phyloP scores from a whole-genome alignment of 2,888 invertebrate species.

The Stenodema calcarata region DNA sequence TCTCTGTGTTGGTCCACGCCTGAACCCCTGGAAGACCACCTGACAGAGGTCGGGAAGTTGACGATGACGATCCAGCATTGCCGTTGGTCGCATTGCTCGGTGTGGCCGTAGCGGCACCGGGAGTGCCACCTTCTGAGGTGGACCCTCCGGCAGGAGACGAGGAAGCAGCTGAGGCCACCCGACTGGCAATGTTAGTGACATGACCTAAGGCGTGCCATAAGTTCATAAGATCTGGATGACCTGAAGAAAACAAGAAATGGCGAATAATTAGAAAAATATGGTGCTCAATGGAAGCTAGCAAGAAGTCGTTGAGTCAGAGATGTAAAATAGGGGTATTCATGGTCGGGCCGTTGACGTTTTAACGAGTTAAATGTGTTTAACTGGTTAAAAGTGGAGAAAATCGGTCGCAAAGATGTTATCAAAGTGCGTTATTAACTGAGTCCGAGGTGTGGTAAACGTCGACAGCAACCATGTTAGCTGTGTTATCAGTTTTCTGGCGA shows the following conservation, averaged over 20 bases:
- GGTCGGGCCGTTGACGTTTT: too few species aligned
- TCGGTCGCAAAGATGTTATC: too few species aligned
- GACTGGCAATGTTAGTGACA: conserved; percentile 20
- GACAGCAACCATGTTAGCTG: too few species aligned
- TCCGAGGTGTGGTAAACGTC: too few species aligned
- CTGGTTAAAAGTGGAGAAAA: too few species aligned
- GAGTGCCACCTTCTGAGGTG: conserved; percentile 57
- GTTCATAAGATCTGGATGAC: conserved; percentile 65
- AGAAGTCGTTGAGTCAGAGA: too few species aligned
- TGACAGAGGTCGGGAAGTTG: not conserved
- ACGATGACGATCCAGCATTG: not conserved
- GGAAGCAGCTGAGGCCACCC: not conserved
- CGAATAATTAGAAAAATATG: too few species aligned
- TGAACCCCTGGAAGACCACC: conserved; percentile 57
- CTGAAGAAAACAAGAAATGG: not conserved
- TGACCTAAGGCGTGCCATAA: conserved; percentile 65
- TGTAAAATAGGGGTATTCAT: too few species aligned
- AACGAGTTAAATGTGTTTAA: too few species aligned
- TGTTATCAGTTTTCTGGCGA: too few species aligned
- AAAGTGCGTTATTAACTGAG: too few species aligned
- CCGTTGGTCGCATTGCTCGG: conserved; percentile 55
- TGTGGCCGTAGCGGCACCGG: conserved; percentile 34
- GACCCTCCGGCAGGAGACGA: not conserved
- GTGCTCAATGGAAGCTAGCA: too few species aligned
- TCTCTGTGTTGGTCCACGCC: conserved; percentile 70